Conservation (phyloP, 1,140 invertebrate species). For the Rhopalosiphum maidis region DNA sequence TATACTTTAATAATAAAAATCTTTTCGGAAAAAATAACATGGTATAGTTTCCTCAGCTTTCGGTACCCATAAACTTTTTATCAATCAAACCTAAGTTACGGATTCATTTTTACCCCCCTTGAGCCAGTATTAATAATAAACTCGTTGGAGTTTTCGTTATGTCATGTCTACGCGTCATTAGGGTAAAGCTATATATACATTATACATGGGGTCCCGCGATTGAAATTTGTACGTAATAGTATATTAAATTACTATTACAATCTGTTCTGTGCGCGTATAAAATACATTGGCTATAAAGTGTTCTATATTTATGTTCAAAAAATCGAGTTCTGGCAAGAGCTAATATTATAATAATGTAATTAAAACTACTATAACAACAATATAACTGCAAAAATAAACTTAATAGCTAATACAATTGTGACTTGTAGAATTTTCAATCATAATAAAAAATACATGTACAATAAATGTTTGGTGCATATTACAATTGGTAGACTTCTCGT, state of each 20-base stretch:
- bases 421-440: not conserved
- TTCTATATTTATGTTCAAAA: not conserved
- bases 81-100: constrained; percentile 38
- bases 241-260: constrained; percentile 45
- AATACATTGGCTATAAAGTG: not conserved
- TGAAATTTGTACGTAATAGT: constrained; percentile 20
- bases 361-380: not conserved
- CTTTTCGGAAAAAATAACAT: not conserved
- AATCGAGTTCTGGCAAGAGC: not conserved
- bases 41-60: constrained; percentile 19
- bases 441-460: not conserved
- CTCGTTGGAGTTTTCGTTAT: constrained; percentile 25
- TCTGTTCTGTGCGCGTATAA: not conserved
- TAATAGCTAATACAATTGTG: not conserved
- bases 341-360: not conserved
- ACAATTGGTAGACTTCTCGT: not conserved
- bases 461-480: not conserved
- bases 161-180: constrained; percentile 46
- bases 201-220: not conserved
- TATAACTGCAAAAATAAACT: not conserved
- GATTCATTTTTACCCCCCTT: constrained; percentile 29
- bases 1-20: constrained; percentile 30
- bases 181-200: constrained; percentile 6
- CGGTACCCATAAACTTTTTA: constrained; percentile 49
- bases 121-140: constrained; percentile 41